Percentiles rank a stretch among this genome's conserved stretches.
Evolutionary conservation across 2,113 vertebrate genomes (phyloP).

Genomic region (Psilopsiagon aymara): DNA sequence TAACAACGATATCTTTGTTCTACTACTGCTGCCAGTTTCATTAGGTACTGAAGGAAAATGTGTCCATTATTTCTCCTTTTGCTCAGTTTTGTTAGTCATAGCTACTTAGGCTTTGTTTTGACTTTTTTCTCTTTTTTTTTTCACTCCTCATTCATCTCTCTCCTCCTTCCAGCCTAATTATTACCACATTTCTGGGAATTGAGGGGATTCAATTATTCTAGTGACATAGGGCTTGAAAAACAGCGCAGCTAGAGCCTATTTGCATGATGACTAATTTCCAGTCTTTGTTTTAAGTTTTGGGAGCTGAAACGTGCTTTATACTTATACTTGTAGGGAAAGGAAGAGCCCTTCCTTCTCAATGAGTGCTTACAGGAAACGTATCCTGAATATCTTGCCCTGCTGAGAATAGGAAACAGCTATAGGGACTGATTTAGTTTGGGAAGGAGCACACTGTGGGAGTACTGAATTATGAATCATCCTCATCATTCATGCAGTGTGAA

Average conservation of each 20-base stretch:
- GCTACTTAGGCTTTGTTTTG: background rate
- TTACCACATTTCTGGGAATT: conserved; percentile 4
- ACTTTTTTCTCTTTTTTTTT: background rate
- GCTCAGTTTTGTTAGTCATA: conserved; percentile 8
- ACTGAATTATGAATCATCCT: background rate
- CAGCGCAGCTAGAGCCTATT: background rate
- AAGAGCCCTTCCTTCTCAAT: background rate
- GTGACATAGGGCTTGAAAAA: conserved; percentile 9
- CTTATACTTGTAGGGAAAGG: background rate
- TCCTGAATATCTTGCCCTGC: background rate
- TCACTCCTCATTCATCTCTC: background rate
- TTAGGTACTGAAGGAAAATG: background rate
- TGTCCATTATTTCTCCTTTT: background rate
- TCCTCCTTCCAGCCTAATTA: background rate
- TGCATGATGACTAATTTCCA: conserved; percentile 37
- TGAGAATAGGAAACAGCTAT: background rate
- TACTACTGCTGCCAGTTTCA: background rate
- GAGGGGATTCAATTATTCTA: conserved; percentile 9
- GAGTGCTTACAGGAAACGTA: conserved; percentile 7
- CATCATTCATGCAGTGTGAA: background rate
- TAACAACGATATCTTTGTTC: background rate
- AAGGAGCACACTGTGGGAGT: background rate
- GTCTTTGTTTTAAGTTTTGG: conserved; percentile 18
- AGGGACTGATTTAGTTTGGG: background rate
- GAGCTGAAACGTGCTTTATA: background rate